A percentile compares a stretch with the other conserved stretches of the same genome.
These are phyloP conservation scores for Podotricha telesiphe DNA, from an alignment of 2,888 invertebrate genomes.

Conservation along the genomic window DNA sequence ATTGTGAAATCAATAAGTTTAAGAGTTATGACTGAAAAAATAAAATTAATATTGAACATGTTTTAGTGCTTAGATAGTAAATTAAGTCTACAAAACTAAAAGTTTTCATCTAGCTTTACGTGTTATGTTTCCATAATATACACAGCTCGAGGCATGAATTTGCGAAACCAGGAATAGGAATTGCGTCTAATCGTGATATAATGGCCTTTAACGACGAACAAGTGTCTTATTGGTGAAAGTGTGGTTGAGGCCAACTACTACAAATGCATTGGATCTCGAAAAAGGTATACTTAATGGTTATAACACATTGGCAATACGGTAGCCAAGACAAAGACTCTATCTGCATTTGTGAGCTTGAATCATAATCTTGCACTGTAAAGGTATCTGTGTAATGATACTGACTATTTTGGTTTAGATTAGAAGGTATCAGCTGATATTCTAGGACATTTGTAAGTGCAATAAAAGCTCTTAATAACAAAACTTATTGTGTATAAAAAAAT, in stretches of 20 bases:
- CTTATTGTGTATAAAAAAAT: no score
- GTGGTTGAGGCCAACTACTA: constrained; percentile 41
- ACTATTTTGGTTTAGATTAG: background rate
- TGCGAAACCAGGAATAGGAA: constrained; percentile 60
- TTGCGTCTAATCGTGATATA: constrained; percentile 58
- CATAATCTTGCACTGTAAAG: constrained; percentile 19
- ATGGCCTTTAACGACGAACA: constrained; percentile 60
- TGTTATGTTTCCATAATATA: constrained; percentile 29
- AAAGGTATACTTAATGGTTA: constrained; percentile 38
- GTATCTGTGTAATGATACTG: background rate
- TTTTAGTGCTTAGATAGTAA: no score
- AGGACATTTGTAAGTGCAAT: background rate
- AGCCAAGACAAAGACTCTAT: constrained; percentile 43
- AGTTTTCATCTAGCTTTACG: constrained; percentile 16
- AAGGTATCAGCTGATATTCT: background rate
- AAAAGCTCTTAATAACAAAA: no score
- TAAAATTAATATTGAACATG: no score
- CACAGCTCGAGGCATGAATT: constrained; percentile 46
- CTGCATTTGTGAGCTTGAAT: constrained; percentile 43
- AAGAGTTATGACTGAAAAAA: no score
- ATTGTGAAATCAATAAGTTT: no score
- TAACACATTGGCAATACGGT: constrained; percentile 44
- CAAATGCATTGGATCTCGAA: constrained; percentile 41
- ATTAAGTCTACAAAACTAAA: background rate
- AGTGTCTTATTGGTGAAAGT: constrained; percentile 65